Base-by-base conservation (phyloP, 2,113 vertebrate genomes). In the Tiliqua scincoides region DNA sequence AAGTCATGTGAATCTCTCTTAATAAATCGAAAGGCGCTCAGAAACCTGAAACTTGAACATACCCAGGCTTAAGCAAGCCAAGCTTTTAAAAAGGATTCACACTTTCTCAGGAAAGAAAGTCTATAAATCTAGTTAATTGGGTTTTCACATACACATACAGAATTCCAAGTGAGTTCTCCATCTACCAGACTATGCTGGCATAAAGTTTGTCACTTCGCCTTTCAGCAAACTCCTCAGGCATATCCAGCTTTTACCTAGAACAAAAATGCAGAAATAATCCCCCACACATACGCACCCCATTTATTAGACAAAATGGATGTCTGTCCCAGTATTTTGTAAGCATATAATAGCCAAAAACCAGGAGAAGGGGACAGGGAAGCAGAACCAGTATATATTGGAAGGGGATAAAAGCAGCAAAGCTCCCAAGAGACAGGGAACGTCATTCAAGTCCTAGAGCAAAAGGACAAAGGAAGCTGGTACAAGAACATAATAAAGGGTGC, bases 101-200 rank as follows among this genome's bases (percentile, higher is more conserved):
- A 90, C 92, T 95, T 94, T 95, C 94, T 93, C 94, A 95, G 95
- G 93, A 90, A 92, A 70, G n/a, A 86, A 91, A 89, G 86, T 90
- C 90, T 86, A 93, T 95, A 95, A 95, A 95, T 95, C 91, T 82
- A 75, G 32, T 90, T 94, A 95, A 94, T 89, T 95, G 85, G 93
- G 91, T 92, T 90, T 93, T 93, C 93, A 87, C 91, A 77, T 70
- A 54, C 90, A 89, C 89, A 88, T 85, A 89, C 73, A 70, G 83
- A 85, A 93, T 94, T 93, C 92, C 92, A 95, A 93, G 43, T 72
- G 81, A 90, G 87, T 10, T 57, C 83, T 0, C 89, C n/a, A 61
- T 83, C 40, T 78, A 48, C 23, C 37, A 35, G 65, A 86, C 83
- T 91, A 89, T 88, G 85, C 88, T 89, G 80, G 74, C 0, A 89